A percentile compares a stretch with the other conserved stretches of the same genome.
These are phyloP conservation scores for Acronicta alni DNA, from an alignment of 2,888 invertebrate species.

Conservation along the genomic window DNA sequence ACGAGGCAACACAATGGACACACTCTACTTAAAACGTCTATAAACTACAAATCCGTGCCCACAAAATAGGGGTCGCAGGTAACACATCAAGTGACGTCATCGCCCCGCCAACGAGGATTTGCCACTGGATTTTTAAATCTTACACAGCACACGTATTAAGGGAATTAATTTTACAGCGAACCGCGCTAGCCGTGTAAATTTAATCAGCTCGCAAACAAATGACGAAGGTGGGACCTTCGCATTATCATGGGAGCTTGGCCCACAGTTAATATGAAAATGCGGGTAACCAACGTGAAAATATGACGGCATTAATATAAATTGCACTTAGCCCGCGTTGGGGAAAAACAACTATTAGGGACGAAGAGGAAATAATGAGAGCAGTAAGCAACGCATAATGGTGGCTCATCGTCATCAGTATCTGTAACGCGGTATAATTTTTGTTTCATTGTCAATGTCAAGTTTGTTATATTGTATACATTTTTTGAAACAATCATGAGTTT, in stretches of 20 bases:
- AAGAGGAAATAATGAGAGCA: slow-evolving; percentile 54
- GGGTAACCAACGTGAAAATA: slow-evolving; percentile 85
- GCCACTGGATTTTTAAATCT: slow-evolving; percentile 54
- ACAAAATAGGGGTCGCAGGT: slow-evolving; percentile 30
- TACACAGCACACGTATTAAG: slow-evolving; percentile 61
- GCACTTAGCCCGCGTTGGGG: slow-evolving; percentile 77
- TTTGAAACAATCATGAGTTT: background rate
- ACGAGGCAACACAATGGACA: slow-evolving; percentile 26
- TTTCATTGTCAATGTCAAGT: slow-evolving; percentile 36
- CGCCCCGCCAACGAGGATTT: slow-evolving; percentile 15
- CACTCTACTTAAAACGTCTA: slow-evolving; percentile 38
- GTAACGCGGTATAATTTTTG: slow-evolving; percentile 14
- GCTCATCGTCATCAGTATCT: slow-evolving; percentile 51
- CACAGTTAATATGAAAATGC: slow-evolving; percentile 85
- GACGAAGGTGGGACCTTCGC: slow-evolving; percentile 82
- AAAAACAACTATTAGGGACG: slow-evolving; percentile 77
- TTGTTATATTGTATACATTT: background rate
- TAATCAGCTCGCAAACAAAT: slow-evolving; percentile 86
- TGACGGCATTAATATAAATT: slow-evolving; percentile 87
- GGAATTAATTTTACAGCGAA: slow-evolving; percentile 76
- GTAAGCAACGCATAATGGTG: slow-evolving; percentile 53
- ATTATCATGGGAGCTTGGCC: slow-evolving; percentile 80
- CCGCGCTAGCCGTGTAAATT: slow-evolving; percentile 83
- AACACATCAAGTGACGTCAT: slow-evolving; percentile 32
- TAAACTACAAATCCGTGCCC: slow-evolving; percentile 49